These are phyloP conservation scores for Esperia sulphurella DNA, from an alignment of 2,888 invertebrate species.

Conservation along the genomic window DNA sequence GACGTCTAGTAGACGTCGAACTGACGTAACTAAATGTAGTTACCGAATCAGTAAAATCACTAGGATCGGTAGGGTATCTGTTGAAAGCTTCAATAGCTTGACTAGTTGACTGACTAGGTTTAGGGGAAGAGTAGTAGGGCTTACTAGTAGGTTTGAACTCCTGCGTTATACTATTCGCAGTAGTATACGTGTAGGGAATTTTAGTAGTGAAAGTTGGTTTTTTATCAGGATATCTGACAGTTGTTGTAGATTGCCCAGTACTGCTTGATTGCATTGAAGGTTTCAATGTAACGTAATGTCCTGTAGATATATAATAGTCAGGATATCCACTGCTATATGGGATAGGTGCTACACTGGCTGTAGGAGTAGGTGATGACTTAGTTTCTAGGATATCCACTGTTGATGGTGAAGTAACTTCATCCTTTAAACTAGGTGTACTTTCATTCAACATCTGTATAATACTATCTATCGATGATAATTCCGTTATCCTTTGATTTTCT, in stretches of 20 bases:
- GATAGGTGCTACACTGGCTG: constrained; percentile 40
- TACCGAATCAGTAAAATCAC: constrained; percentile 54
- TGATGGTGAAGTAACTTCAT: constrained; percentile 48
- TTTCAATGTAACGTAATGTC: constrained; percentile 65
- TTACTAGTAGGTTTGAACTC: constrained; percentile 37
- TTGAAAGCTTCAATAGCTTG: constrained; percentile 69
- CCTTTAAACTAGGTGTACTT: constrained; percentile 60
- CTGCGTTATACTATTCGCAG: constrained; percentile 52
- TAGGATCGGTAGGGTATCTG: constrained; percentile 65
- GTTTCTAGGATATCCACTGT: constrained; percentile 51
- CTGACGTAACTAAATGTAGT: constrained; percentile 65
- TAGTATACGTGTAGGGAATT: constrained; percentile 37
- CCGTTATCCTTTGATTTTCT: constrained; percentile 58
- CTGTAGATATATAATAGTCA: constrained; percentile 50
- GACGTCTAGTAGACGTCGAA: constrained; percentile 50
- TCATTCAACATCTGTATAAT: constrained; percentile 83
- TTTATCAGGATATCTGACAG: constrained; percentile 25
- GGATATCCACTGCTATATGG: constrained; percentile 54
- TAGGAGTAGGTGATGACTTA: constrained; percentile 58
- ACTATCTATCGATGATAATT: constrained; percentile 71
- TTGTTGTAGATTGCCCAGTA: constrained; percentile 12
- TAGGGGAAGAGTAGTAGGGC: constrained; percentile 51
- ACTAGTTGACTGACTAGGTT: constrained; percentile 65
- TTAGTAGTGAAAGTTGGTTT: constrained; percentile 31
- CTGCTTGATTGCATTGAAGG: constrained; percentile 43